Base-by-base conservation (phyloP, 2,888 invertebrate genomes). In the Punctoribates punctum region DNA sequence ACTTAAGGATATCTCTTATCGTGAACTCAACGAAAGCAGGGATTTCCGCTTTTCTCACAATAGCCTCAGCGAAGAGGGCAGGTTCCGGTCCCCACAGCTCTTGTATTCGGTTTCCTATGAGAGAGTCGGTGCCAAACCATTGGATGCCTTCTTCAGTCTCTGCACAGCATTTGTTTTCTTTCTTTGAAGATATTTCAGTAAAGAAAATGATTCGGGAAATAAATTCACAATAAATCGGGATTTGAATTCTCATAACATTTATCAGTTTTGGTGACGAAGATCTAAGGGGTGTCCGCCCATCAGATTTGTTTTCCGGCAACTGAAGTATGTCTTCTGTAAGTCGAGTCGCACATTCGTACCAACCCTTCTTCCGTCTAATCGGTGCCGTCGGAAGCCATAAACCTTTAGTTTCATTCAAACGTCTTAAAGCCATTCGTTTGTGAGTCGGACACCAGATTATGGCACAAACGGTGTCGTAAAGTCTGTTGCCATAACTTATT, bases 71-170 rank as follows among this genome's bases (percentile, higher is more conserved):
- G n/a, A n/a, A n/a, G n/a, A n/a, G n/a, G n/a, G n/a, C 27, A 0
- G 77, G 75, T 34, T 77, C 77, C 13, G 77, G 77, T 17, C 77
- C 77, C 77, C 77, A 77, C 5, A 77, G 51, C 38, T 77, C 72
- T 29, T 51, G 13, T 13, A 70, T 25, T 17, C 54, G 48, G 13
- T 73, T 46, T 20, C 17, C 34, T 9, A 27, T 60, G 0, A 77
- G 3, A 23, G 72, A 57, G 5, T 75, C 57, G 29, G 29, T 20
- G 4, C 57, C 23, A 27, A 54, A n/a, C 77, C 77, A 77, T 4
- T 20, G 9, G 0, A 77, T 20, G n/a, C 25, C n/a, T 13, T 76
- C n/a, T n/a, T n/a, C 46, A 17, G 29, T 60, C 13, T 38, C 11
- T 25, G 29, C 42, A 27, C 76, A 76, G 29, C 76, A 76, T 4